Evolutionary conservation across 2,888 invertebrate species (phyloP).

Genomic region (Argyresthia goedartella): DNA sequence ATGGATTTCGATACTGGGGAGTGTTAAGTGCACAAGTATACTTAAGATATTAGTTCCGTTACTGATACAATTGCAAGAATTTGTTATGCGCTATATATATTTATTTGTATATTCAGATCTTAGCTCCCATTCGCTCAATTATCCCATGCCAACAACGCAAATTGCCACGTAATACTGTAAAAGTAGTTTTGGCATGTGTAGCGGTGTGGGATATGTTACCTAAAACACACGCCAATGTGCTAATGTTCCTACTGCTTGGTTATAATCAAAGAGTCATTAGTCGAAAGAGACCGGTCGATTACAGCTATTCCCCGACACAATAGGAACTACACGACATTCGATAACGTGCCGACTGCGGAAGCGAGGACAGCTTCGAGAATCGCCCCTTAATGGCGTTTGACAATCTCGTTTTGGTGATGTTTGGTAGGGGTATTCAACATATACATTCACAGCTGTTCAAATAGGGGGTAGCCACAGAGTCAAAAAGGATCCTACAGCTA

Average conservation of each 20-base stretch:
- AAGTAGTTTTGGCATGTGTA: too few species aligned
- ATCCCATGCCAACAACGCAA: neutral
- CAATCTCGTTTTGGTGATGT: too few species aligned
- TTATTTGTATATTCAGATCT: neutral
- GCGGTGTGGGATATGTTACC: too few species aligned
- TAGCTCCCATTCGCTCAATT: neutral
- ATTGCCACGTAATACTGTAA: too few species aligned
- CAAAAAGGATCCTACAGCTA: too few species aligned
- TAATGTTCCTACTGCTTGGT: conserved; percentile 21
- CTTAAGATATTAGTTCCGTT: neutral
- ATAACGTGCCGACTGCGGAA: neutral
- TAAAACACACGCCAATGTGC: neutral
- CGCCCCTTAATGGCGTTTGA: neutral
- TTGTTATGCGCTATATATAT: neutral
- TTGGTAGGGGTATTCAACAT: too few species aligned
- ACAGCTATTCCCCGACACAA: conserved; percentile 40
- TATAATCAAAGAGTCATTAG: conserved; percentile 56
- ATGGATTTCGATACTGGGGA: conserved; percentile 43
- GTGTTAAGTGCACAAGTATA: conserved; percentile 30
- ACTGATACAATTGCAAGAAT: neutral
- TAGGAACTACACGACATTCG: conserved; percentile 35
- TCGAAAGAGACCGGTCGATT: conserved; percentile 40
- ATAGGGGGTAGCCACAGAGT: too few species aligned
- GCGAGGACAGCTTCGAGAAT: neutral
- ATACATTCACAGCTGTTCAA: too few species aligned